A percentile compares a stretch with the other conserved stretches of the same genome.
phyloP scores from a whole-genome alignment of 2,888 invertebrate species.

The Lepidocyrtoides sp. region DNA sequence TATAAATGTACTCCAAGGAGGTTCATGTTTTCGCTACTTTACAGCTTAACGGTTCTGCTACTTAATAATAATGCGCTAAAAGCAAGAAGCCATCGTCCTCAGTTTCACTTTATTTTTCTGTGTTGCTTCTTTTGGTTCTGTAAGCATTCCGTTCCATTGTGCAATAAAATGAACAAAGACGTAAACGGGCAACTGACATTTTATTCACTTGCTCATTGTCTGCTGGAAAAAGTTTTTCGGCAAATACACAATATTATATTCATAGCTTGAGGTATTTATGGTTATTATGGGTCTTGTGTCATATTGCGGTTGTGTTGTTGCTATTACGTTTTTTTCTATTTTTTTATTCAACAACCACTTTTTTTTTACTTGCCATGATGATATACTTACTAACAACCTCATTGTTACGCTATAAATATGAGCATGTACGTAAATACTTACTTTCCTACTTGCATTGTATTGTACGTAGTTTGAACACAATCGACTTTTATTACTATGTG shows the following conservation, averaged over 20 bases:
- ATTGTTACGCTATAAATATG: neutral
- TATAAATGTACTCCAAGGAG: too few relatives aligned
- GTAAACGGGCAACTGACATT: slow-evolving; percentile 67
- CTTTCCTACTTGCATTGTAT: neutral
- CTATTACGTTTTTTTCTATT: too few relatives aligned
- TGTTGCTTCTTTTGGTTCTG: neutral
- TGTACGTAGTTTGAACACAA: slow-evolving; percentile 10
- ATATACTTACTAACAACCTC: neutral
- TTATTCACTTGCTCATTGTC: slow-evolving; percentile 64
- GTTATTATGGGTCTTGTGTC: slow-evolving; percentile 43
- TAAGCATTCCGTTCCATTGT: slow-evolving; percentile 46
- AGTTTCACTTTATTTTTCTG: slow-evolving; percentile 20
- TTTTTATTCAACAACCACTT: neutral
- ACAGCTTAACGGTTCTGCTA: too few relatives aligned
- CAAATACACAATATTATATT: slow-evolving; percentile 56
- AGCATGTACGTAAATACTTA: neutral
- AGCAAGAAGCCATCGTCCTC: slow-evolving; percentile 11
- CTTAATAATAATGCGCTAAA: neutral
- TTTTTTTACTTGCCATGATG: too few relatives aligned
- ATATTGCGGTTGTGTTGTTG: slow-evolving; percentile 37
- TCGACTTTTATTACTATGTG: slow-evolving; percentile 54
- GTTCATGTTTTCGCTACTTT: too few relatives aligned
- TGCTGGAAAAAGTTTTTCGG: slow-evolving; percentile 32
- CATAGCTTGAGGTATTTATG: slow-evolving; percentile 55
- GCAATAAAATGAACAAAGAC: slow-evolving; percentile 49